Evolutionary conservation across 2,888 invertebrate species (phyloP).

Genomic region (Labia minor): DNA sequence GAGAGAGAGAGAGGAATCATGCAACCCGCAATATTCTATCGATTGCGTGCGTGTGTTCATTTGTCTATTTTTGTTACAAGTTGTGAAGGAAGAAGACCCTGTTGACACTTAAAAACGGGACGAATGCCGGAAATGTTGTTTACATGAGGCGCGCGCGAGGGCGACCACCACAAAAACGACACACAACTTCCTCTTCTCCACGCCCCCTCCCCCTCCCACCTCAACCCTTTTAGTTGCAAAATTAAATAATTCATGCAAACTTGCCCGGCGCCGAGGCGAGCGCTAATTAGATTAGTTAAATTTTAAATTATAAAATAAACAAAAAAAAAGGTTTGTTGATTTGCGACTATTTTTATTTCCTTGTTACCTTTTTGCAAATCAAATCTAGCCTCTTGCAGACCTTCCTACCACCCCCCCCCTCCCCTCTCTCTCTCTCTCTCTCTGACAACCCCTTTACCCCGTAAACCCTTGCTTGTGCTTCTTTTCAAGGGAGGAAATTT

Average conservation of each 20-base stretch:
- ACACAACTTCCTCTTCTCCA: slow-evolving; percentile 7
- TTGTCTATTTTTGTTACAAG: no score
- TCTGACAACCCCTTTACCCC: no score
- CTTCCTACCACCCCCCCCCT: not conserved
- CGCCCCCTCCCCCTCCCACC: no score
- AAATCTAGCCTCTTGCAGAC: not conserved
- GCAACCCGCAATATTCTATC: no score
- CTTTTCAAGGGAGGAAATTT: slow-evolving; percentile 16
- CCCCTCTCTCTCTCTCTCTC: not conserved
- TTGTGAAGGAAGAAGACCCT: not conserved
- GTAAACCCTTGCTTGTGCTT: no score
- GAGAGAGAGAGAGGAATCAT: no score
- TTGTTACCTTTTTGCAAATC: slow-evolving; percentile 13
- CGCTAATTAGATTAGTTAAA: slow-evolving; percentile 13
- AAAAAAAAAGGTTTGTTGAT: slow-evolving; percentile 13
- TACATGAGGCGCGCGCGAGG: not conserved
- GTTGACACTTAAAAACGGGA: not conserved
- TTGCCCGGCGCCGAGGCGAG: slow-evolving; percentile 3
- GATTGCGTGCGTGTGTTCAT: no score
- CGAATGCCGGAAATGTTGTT: not conserved
- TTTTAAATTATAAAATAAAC: slow-evolving; percentile 13
- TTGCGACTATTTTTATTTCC: slow-evolving; percentile 13
- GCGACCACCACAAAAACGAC: not conserved
- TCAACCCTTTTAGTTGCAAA: not conserved
- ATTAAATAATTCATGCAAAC: slow-evolving; percentile 13